Conservation (phyloP, 2,113 vertebrate genomes). For the Colistium nudipinnis region DNA sequence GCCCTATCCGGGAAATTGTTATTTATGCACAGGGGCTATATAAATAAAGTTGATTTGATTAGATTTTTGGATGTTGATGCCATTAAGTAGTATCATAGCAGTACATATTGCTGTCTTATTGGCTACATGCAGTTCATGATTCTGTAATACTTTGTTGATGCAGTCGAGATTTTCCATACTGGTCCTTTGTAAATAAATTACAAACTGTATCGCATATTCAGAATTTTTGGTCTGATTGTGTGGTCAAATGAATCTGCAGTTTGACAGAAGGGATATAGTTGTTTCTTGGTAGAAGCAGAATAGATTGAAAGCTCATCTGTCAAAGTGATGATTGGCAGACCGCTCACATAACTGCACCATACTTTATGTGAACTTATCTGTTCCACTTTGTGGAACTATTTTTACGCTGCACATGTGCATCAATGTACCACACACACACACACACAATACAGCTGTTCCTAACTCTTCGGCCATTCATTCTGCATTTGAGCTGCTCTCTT, state of each 20-base stretch:
- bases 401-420: background rate
- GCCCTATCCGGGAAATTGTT: no score
- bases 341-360: background rate
- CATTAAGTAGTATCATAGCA: no score
- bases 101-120: background rate
- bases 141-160: background rate
- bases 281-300: no score
- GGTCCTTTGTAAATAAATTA: background rate
- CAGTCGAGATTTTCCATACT: background rate
- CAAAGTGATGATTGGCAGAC: slow-evolving; percentile 35
- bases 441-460: background rate
- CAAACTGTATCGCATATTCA: background rate
- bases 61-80: no score
- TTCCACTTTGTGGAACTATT: no score
- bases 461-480: background rate
- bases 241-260: background rate
- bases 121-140: background rate
- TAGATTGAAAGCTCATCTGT: slow-evolving; percentile 21
- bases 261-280: background rate
- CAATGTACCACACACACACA: background rate
- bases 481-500: background rate
- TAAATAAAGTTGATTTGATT: no score
- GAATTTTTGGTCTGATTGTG: background rate
- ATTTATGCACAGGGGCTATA: no score
- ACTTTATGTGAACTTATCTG: background rate